Percentiles rank a stretch among this genome's conserved stretches.
These are phyloP conservation scores for Hylia prasina DNA, from an alignment of 2,113 vertebrate species.

Conservation along the genomic window DNA sequence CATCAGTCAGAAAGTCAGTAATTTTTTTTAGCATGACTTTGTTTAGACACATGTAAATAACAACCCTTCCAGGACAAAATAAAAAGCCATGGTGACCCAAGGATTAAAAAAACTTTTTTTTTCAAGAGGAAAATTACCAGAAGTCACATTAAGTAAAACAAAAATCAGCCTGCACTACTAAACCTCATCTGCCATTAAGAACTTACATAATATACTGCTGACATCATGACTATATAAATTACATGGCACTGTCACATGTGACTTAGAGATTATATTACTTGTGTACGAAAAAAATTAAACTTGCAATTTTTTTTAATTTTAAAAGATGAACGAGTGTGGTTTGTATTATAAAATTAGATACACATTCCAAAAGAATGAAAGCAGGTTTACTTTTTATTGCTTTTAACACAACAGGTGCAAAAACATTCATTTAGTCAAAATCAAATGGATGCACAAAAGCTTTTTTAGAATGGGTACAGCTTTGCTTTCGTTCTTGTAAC, in stretches of 20 bases:
- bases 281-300: constrained; percentile 49
- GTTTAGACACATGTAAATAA: not conserved
- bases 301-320: constrained; percentile 60
- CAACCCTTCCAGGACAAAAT: not conserved
- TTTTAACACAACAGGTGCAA: constrained; percentile 52
- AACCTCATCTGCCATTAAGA: constrained; percentile 59
- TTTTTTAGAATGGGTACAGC: not conserved
- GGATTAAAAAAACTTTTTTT: not conserved
- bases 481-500: not conserved
- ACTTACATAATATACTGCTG: constrained; percentile 69
- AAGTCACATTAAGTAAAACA: constrained; percentile 43
- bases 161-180: constrained; percentile 27
- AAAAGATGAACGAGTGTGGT: constrained; percentile 6
- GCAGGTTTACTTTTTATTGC: constrained; percentile 47
- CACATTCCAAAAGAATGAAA: not conserved
- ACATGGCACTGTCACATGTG: constrained; percentile 64
- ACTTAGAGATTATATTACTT: constrained; percentile 66
- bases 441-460: not conserved
- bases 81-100: not conserved
- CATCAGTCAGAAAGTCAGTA: not conserved
- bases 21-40: not conserved
- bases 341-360: constrained; percentile 41
- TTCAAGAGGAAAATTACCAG: constrained; percentile 8
- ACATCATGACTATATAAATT: constrained; percentile 70
- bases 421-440: constrained; percentile 35